phyloP scores from a whole-genome alignment of 2,888 invertebrate species.

The Andrena dorsata region DNA sequence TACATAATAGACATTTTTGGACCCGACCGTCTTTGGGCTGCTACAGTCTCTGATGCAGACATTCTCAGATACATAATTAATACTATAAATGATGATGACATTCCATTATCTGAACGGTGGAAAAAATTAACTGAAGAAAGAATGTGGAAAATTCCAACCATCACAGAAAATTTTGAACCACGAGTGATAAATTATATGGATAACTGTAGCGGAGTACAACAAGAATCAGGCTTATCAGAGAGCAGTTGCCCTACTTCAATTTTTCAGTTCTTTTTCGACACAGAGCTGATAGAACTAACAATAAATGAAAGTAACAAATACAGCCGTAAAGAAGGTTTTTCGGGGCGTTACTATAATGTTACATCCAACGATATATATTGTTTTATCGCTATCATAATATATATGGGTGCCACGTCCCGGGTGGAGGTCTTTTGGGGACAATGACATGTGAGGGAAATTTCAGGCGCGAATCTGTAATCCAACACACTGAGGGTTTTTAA shows the following conservation, averaged over 20 bases:
- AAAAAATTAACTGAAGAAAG: background rate
- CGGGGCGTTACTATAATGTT: background rate
- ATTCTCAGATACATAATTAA: too few species aligned
- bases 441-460: too few species aligned
- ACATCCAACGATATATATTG: background rate
- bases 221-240: background rate
- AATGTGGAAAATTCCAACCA: background rate
- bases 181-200: background rate
- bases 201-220: constrained; percentile 1
- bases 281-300: background rate
- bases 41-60: too few species aligned
- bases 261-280: background rate
- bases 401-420: too few species aligned
- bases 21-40: too few species aligned
- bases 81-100: background rate
- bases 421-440: too few species aligned
- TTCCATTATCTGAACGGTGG: background rate
- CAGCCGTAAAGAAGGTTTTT: background rate
- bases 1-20: too few species aligned
- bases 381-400: background rate
- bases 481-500: too few species aligned
- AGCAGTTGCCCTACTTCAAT: background rate
- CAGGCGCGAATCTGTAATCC: too few species aligned
- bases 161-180: background rate
- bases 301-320: background rate